Evolutionary conservation across 1,140 invertebrate genomes (phyloP).

Genomic region (Drosophila miranda): DNA sequence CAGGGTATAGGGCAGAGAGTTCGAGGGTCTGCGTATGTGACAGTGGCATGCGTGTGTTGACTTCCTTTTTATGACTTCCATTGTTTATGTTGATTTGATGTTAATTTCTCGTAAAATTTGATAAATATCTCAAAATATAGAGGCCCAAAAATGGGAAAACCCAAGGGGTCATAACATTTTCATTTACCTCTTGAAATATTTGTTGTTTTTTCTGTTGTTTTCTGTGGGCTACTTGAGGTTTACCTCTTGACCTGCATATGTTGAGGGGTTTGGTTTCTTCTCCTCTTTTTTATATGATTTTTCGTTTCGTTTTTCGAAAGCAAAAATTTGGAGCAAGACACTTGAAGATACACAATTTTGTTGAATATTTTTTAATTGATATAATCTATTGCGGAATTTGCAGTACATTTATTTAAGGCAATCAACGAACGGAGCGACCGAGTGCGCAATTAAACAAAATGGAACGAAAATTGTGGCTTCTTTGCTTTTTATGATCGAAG

Average conservation of each 20-base stretch:
- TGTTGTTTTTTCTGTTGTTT: neutral
- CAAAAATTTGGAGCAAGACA: conserved; percentile 57
- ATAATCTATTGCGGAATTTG: conserved; percentile 58
- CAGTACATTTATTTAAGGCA: conserved; percentile 58
- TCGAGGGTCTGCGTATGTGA: too few species aligned
- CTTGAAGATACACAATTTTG: conserved; percentile 30
- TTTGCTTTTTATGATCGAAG: conserved; percentile 7
- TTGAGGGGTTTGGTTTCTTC: conserved; percentile 36
- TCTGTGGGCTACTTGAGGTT: conserved; percentile 44
- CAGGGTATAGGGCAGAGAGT: conserved; percentile 25
- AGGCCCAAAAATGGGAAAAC: conserved; percentile 8
- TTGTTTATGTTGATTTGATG: conserved; percentile 78
- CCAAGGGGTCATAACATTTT: conserved; percentile 53
- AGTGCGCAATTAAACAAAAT: conserved; percentile 57
- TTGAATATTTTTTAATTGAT: conserved; percentile 66
- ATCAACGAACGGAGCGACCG: conserved; percentile 43
- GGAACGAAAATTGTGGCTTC: conserved; percentile 14
- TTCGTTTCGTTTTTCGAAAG: conserved; percentile 16
- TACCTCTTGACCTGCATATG: conserved; percentile 62
- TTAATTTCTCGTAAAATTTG: conserved; percentile 77
- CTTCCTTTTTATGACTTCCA: conserved; percentile 65
- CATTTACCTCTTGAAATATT: conserved; percentile 61
- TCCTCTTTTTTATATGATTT: conserved; percentile 13
- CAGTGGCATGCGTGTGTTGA: conserved; percentile 60
- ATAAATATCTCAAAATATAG: conserved; percentile 60